phyloP scores from a whole-genome alignment of 2,888 invertebrate species.

The Ecliptopera silaceata region DNA sequence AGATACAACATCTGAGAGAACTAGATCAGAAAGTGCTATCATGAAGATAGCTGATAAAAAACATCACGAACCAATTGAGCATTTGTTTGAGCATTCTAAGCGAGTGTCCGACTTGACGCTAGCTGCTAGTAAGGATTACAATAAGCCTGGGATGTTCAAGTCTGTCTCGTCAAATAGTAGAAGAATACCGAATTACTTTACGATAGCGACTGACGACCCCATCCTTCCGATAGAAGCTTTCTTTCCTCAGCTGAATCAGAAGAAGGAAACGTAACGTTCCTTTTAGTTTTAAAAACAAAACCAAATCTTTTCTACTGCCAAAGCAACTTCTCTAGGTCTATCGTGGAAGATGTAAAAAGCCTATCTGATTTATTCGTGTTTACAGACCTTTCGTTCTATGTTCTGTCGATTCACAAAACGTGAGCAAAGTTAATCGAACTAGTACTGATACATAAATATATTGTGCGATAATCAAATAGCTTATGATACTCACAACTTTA shows the following conservation, averaged over 20 bases:
- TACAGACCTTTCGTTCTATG: no score
- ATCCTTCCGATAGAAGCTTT: conserved; percentile 91
- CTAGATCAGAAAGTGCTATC: conserved; percentile 78
- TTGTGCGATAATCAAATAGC: background rate
- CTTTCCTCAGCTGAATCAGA: conserved; percentile 88
- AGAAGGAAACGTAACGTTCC: conserved; percentile 77
- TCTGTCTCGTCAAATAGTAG: conserved; percentile 85
- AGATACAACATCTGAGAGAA: conserved; percentile 73
- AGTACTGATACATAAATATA: background rate
- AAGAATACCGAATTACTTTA: conserved; percentile 86
- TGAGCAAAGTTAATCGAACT: no score
- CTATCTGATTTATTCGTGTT: background rate
- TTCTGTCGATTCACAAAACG: background rate
- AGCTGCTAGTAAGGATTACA: conserved; percentile 88
- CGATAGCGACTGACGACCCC: conserved; percentile 90
- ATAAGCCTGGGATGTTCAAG: conserved; percentile 88
- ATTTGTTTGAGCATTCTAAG: conserved; percentile 83
- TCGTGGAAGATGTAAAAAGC: conserved; percentile 1
- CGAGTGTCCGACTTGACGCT: conserved; percentile 88
- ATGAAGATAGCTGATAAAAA: conserved; percentile 83
- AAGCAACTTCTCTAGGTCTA: conserved; percentile 52
- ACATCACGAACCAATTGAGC: conserved; percentile 69
- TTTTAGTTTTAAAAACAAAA: conserved; percentile 53
- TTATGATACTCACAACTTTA: background rate
- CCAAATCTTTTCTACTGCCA: conserved; percentile 76